phyloP scores from a whole-genome alignment of 2,888 invertebrate genomes.

The Eupsilia transversa region DNA sequence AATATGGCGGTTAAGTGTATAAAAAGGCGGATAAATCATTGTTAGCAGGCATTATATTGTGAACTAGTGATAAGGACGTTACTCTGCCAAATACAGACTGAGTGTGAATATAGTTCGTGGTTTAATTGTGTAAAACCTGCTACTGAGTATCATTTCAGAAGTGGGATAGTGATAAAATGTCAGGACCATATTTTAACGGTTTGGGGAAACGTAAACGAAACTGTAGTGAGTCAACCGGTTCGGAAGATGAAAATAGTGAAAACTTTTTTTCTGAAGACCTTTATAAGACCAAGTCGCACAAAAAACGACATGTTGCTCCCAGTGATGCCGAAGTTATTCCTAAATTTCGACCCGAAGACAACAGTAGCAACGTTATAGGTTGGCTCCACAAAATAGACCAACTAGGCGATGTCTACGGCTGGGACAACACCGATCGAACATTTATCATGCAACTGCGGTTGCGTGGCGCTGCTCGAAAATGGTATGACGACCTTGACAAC shows the following conservation, averaged over 20 bases:
- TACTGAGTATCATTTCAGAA: background rate
- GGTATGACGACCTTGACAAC: conserved; percentile 3
- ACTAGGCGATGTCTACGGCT: background rate
- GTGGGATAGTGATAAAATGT: background rate
- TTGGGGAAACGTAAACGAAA: too few relatives aligned
- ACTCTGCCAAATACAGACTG: too few relatives aligned
- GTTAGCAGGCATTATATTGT: too few relatives aligned
- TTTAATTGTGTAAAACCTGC: too few relatives aligned
- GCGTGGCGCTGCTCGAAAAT: background rate
- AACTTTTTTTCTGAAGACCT: background rate
- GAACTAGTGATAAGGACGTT: too few relatives aligned
- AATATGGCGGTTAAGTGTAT: too few relatives aligned
- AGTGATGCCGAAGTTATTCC: conserved; percentile 57
- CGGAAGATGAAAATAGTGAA: background rate
- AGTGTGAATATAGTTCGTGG: too few relatives aligned
- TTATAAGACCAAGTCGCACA: background rate
- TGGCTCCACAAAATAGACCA: conserved; percentile 54
- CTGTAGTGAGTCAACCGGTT: background rate
- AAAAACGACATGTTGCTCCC: conserved; percentile 9
- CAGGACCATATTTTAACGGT: background rate
- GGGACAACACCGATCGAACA: background rate
- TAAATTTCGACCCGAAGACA: conserved; percentile 57
- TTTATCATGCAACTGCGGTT: background rate
- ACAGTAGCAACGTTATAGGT: conserved; percentile 44
- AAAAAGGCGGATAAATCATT: too few relatives aligned